Evolutionary conservation across 1,140 invertebrate genomes (phyloP).

Genomic region (Solen grandis): DNA sequence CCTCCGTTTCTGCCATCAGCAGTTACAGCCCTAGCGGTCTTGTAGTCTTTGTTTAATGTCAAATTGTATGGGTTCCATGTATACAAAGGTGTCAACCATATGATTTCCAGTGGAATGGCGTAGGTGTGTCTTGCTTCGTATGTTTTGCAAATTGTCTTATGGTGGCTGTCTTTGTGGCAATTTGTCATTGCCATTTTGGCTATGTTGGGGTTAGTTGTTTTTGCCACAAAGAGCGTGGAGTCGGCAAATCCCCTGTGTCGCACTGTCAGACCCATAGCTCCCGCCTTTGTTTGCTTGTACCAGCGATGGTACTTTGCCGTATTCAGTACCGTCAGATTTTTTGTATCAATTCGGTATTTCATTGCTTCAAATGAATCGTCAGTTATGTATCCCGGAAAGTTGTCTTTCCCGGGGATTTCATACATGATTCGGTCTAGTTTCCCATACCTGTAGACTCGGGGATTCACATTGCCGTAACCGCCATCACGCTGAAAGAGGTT

Average conservation of each 20-base stretch:
- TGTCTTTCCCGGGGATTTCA: constrained; percentile 74
- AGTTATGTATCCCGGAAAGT: constrained; percentile 64
- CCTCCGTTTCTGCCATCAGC: constrained; percentile 56
- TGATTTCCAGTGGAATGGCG: constrained; percentile 72
- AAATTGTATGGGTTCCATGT: constrained; percentile 74
- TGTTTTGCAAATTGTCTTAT: constrained; percentile 38
- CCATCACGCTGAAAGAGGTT: constrained; percentile 17
- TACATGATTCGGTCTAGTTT: constrained; percentile 69
- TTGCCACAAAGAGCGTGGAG: constrained; percentile 65
- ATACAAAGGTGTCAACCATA: constrained; percentile 71
- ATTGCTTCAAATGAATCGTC: constrained; percentile 63
- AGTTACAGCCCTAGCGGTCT: constrained; percentile 6
- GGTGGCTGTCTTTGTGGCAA: constrained; percentile 17
- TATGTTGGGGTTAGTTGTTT: constrained; percentile 64
- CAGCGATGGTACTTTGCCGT: constrained; percentile 68
- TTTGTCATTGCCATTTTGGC: constrained; percentile 38
- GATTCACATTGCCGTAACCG: constrained; percentile 45
- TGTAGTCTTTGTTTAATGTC: constrained; percentile 10
- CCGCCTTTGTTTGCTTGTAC: constrained; percentile 56
- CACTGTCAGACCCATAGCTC: constrained; percentile 59
- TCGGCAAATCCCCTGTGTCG: constrained; percentile 68
- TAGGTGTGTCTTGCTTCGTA: constrained; percentile 59
- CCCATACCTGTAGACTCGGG: constrained; percentile 31
- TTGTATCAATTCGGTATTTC: constrained; percentile 25
- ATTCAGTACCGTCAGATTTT: constrained; percentile 58